These are phyloP conservation scores for Nipponia nippon DNA, from an alignment of 2,113 vertebrate species.

Conservation along the genomic window DNA sequence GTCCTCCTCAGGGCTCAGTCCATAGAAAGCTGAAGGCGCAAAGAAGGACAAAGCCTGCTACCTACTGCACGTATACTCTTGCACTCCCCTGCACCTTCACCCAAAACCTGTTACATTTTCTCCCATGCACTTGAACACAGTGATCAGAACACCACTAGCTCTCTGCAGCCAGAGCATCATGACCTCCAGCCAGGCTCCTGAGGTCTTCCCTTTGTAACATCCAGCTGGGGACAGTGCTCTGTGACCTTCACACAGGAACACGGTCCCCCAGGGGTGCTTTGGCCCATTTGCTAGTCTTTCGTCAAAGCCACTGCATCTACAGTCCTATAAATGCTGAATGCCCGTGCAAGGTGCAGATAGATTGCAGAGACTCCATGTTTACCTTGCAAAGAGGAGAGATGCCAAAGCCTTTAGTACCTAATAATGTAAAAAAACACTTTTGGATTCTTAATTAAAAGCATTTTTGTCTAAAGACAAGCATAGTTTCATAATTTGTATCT, in stretches of 20 bases:
- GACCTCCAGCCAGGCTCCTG: not conserved
- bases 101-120: not conserved
- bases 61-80: fast-evolving
- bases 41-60: not conserved
- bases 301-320: not conserved
- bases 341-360: not conserved
- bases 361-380: not conserved
- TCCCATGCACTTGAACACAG: not conserved
- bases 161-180: not conserved
- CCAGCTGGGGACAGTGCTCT: not conserved
- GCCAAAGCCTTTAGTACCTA: not conserved
- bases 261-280: not conserved
- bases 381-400: not conserved
- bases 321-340: not conserved
- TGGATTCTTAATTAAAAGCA: not conserved
- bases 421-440: not conserved
- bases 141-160: not conserved
- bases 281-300: not conserved
- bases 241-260: not conserved
- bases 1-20: not conserved
- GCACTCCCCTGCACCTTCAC: not conserved
- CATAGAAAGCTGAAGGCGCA: not conserved
- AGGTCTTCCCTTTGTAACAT: fast-evolving
- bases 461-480: not conserved
- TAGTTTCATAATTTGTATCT: not conserved